Percentiles rank a stretch among this genome's conserved stretches.
Conservation (phyloP, 2,797 vertebrate species). For the Hypotaenidia okinawae region DNA sequence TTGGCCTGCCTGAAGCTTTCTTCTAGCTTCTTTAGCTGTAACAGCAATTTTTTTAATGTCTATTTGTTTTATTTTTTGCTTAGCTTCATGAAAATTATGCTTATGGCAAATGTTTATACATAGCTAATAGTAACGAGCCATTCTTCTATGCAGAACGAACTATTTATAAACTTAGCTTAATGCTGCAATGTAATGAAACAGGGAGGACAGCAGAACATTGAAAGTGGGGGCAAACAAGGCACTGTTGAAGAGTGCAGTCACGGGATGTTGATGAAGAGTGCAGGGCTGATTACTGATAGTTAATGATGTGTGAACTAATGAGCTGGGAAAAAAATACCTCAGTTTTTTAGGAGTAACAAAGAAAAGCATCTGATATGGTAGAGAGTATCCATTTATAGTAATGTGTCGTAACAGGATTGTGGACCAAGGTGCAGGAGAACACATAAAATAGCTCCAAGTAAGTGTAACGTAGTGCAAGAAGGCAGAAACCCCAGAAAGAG, state of each 20-base stretch:
- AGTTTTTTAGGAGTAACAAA: not conserved
- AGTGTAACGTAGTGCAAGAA: not conserved
- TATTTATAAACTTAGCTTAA: conserved; percentile 20
- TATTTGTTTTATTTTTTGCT: not conserved
- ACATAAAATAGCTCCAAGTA: not conserved
- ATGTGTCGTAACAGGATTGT: not conserved
- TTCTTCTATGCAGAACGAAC: not conserved
- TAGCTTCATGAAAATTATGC: not conserved
- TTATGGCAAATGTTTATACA: conserved; percentile 8
- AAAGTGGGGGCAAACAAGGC: not conserved
- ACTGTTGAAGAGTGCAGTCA: not conserved
- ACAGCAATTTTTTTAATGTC: not conserved
- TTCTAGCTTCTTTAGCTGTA: not conserved
- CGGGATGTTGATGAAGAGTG: not conserved
- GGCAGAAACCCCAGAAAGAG: not conserved
- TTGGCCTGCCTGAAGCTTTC: not conserved
- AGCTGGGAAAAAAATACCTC: not conserved
- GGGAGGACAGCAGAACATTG: not conserved
- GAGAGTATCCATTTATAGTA: not conserved
- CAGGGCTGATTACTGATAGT: not conserved
- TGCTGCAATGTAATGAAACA: not conserved
- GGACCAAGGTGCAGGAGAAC: not conserved
- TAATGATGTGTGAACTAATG: not conserved
- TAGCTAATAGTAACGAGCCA: not conserved
- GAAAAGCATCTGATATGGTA: not conserved